Percentiles rank a stretch among this genome's conserved stretches.
phyloP scores from a whole-genome alignment of 2,797 vertebrate species.

The Tinamus major region DNA sequence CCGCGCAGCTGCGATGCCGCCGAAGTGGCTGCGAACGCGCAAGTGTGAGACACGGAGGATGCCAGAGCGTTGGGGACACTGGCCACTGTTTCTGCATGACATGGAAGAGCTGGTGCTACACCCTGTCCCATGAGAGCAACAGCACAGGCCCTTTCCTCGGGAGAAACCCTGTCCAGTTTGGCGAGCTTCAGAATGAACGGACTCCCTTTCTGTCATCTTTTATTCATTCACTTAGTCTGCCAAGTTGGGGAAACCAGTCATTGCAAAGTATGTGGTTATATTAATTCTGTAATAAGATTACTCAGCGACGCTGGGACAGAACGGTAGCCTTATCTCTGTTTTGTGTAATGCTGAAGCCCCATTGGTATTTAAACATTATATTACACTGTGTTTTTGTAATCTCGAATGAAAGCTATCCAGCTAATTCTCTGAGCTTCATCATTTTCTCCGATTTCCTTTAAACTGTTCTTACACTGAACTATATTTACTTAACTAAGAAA shows the following conservation, averaged over 20 bases:
- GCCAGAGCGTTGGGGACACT: background rate
- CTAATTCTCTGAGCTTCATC: constrained; percentile 48
- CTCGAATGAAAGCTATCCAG: constrained; percentile 45
- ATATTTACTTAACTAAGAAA: constrained; percentile 56
- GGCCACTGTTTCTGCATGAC: rapidly evolving
- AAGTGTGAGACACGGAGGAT: background rate
- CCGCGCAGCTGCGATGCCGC: background rate
- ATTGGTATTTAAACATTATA: constrained; percentile 42
- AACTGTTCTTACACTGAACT: constrained; percentile 34
- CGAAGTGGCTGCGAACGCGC: rapidly evolving
- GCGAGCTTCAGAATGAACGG: background rate
- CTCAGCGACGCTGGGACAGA: background rate
- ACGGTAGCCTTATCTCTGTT: constrained; percentile 32
- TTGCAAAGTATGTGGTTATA: background rate
- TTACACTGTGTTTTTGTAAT: constrained; percentile 49
- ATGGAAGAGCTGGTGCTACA: background rate
- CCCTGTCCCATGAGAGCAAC: background rate
- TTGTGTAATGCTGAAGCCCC: background rate
- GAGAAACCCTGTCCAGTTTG: background rate
- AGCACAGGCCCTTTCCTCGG: too few relatives aligned
- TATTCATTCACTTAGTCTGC: background rate
- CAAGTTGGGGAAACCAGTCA: background rate
- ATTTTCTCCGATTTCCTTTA: constrained; percentile 55
- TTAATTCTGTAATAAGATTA: constrained; percentile 55
- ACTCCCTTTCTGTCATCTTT: background rate